phyloP scores from a whole-genome alignment of 2,113 vertebrate genomes.

The western clawed frog (Xenopus tropicalis) region UCB_Xtro_10.0 CM004447.2:82501-83000 shows the following conservation, averaged over 20 bases:
- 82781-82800: slow-evolving; percentile 77
- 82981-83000: slow-evolving; percentile 90
- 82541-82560: slow-evolving; percentile 86
- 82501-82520: slow-evolving; percentile 67
- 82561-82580: slow-evolving; percentile 76
- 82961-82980: slow-evolving; percentile 90
- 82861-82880: slow-evolving; percentile 79
- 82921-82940: slow-evolving; percentile 79
- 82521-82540: slow-evolving; percentile 82
- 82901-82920: slow-evolving; percentile 64
- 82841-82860: slow-evolving; percentile 71
- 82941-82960: slow-evolving; percentile 82
- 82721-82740: slow-evolving; percentile 81
- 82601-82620: slow-evolving; percentile 69
- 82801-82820: slow-evolving; percentile 88
- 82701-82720: slow-evolving; percentile 76
- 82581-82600: slow-evolving; percentile 68
- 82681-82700: slow-evolving; percentile 81
- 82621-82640: slow-evolving; percentile 76
- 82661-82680: slow-evolving; percentile 67
- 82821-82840: slow-evolving; percentile 83
- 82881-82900: slow-evolving; percentile 70
- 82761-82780: slow-evolving; percentile 82
- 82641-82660: slow-evolving; percentile 68
- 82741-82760: slow-evolving; percentile 83